A percentile compares a stretch with the other conserved stretches of the same genome.
Conservation (phyloP, 2,888 invertebrate species). For the Pharmacophagus antenor region DNA sequence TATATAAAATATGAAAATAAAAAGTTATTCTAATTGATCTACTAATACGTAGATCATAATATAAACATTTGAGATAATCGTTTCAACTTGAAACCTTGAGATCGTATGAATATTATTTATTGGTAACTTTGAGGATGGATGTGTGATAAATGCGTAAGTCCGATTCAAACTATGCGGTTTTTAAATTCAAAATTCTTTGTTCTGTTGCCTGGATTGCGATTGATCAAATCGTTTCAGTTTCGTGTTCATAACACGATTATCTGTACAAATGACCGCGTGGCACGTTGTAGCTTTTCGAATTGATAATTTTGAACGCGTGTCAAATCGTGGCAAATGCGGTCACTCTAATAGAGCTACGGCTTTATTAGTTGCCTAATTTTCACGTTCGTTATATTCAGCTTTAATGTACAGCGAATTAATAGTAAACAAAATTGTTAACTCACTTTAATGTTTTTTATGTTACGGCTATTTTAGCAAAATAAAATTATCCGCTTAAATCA, state of each 20-base stretch:
- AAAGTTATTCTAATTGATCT: too few relatives aligned
- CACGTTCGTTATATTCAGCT: neutral
- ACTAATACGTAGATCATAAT: too few relatives aligned
- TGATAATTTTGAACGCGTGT: neutral
- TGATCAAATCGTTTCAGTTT: neutral
- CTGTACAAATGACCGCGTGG: neutral
- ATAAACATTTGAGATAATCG: too few relatives aligned
- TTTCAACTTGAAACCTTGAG: too few relatives aligned
- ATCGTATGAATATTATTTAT: too few relatives aligned
- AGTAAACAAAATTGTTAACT: neutral
- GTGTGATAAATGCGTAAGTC: too few relatives aligned
- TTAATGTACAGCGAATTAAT: neutral
- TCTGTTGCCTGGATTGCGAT: neutral
- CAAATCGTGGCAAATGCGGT: slow-evolving; percentile 5
- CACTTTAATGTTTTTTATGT: neutral
- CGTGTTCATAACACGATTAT: neutral
- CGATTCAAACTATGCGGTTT: too few relatives aligned
- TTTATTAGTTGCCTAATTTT: slow-evolving; percentile 5
- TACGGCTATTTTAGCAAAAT: too few relatives aligned
- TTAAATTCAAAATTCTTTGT: neutral
- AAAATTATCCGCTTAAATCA: too few relatives aligned
- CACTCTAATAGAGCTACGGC: slow-evolving; percentile 1
- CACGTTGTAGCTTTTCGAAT: neutral
- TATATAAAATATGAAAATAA: too few relatives aligned
- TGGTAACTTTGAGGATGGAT: too few relatives aligned